Evolutionary conservation across 2,113 vertebrate species (phyloP), one percentile per base, ranked within the genome.

Genomic region (Brachyhypopomus gauderio): DNA sequence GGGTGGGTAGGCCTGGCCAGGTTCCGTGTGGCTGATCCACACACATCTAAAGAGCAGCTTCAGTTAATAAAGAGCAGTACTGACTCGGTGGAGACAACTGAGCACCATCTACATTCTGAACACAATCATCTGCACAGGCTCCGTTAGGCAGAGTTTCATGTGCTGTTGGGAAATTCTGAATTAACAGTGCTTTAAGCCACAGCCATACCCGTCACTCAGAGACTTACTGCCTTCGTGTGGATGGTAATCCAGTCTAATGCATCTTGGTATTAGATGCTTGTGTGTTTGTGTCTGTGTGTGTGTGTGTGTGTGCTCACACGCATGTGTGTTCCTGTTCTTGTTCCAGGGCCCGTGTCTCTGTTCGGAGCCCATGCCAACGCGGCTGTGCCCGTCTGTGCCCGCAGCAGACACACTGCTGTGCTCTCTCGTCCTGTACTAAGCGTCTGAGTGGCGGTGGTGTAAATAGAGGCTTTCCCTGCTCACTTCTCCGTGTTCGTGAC

Each of bases 381-480:
- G 72, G 74, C 78, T 60, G 75, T 62, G 48, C 84, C 84, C 82
- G 67, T 78, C 83, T 80, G 80, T 63, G 80, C 73, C 27, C 72
- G 63, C 22, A 80, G 80, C 80, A 81, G 69, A 71, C 62, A 56
- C 30, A 81, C 22, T 45, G 71, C 84, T 84, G 84, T 36, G 86
- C 78, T 77, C 77, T 81, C 80, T 79, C 34, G 30, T 55, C 72
- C 82, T 87, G 80, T 84, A 87, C 85, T 82, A 84, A 80, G 76
- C n/a, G 20, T 63, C 59, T 82, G 84, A 85, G 82, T 66, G 79
- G 74, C 81, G 75, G 60, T 67, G 64, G 75, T 48, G 76, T 66
- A 84, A 87, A 84, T 79, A 87, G 79, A 87, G 77, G 79, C 77
- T 82, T 83, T 78, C 72, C 76, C 58, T 14, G 58, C 66, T 71